Evolutionary conservation across 2,113 vertebrate genomes (phyloP).

Genomic region (Lynx canadensis): DNA sequence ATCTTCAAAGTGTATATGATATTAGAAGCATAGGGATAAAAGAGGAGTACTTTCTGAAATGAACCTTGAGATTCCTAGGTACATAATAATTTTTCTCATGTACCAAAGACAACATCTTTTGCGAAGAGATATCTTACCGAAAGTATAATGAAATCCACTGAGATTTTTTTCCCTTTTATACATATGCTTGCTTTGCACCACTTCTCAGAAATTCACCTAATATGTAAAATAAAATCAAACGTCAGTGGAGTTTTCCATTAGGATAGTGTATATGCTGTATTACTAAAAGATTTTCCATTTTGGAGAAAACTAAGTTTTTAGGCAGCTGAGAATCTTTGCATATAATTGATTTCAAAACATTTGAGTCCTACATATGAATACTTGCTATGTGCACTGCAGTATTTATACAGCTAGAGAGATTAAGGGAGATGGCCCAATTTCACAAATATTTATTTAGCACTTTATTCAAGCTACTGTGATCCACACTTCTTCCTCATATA

Average conservation of each 20-base stretch:
- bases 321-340: neutral
- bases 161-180: neutral
- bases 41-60: neutral
- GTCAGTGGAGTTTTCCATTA: neutral
- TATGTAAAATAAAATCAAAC: constrained; percentile 7
- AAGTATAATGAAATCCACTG: neutral
- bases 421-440: neutral
- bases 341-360: constrained; percentile 57
- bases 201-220: neutral
- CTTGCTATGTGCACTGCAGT: neutral
- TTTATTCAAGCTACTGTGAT: neutral
- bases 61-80: neutral
- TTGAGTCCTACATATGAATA: neutral
- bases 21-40: neutral
- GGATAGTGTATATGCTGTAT: neutral
- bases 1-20: constrained; percentile 25
- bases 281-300: constrained; percentile 25
- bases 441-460: constrained; percentile 49
- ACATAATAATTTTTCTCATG: constrained; percentile 12
- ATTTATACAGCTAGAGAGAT: constrained; percentile 41
- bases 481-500: neutral
- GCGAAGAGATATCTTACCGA: neutral
- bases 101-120: neutral
- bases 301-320: neutral
- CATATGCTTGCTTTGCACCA: neutral